A percentile compares a stretch with the other conserved stretches of the same genome.
Evolutionary conservation across 2,888 invertebrate species (phyloP).

Genomic region (Anorthoa munda): DNA sequence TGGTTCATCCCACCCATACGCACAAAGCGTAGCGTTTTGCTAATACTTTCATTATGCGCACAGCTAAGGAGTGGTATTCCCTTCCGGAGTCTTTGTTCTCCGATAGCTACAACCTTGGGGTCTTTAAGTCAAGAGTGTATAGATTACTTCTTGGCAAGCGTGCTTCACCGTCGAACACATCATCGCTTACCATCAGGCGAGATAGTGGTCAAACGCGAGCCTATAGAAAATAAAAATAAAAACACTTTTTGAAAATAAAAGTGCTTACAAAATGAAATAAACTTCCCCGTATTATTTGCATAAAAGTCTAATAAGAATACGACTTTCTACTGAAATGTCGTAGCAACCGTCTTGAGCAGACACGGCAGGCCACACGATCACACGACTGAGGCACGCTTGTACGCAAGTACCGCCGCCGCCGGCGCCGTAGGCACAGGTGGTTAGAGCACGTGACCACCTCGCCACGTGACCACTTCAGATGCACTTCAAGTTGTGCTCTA

Average conservation of each 20-base stretch:
- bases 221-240: not conserved
- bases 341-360: constrained; percentile 60
- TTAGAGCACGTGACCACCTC: constrained; percentile 50
- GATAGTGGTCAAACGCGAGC: no score
- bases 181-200: no score
- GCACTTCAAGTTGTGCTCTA: constrained; percentile 58
- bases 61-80: no score
- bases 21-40: no score
- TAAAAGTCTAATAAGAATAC: constrained; percentile 48
- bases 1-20: no score
- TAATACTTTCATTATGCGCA: no score
- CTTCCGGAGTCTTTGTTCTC: no score
- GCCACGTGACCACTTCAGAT: constrained; percentile 66
- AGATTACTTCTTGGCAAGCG: no score
- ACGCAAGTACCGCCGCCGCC: constrained; percentile 24
- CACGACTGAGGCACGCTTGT: constrained; percentile 4
- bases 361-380: not conserved
- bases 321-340: constrained; percentile 44
- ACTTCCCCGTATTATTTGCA: constrained; percentile 21
- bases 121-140: no score
- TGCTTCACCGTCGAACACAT: no score
- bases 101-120: no score
- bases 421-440: constrained; percentile 40
- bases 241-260: no score
- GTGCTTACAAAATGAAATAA: not conserved